A percentile compares a stretch with the other conserved stretches of the same genome.
These are phyloP conservation scores for rat (Rattus norvegicus) DNA, from an alignment of 2,113 vertebrate genomes.

Conservation along the genomic window GRCr8 NC_086036.1:4099001-4099500, in stretches of 20 bases:
- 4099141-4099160: neutral
- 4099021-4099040: neutral
- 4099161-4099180: neutral
- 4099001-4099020: neutral
- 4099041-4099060: neutral
- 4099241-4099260: neutral
- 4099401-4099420: neutral
- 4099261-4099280: neutral
- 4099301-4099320: neutral
- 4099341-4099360: neutral
- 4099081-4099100: conserved; percentile 11
- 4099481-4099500: neutral
- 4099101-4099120: neutral
- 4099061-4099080: neutral
- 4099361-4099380: neutral
- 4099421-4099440: neutral
- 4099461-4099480: neutral
- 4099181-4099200: neutral
- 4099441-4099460: neutral
- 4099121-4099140: conserved; percentile 33
- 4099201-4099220: neutral
- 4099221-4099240: neutral
- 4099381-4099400: neutral
- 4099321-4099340: neutral
- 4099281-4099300: neutral